phyloP scores from a whole-genome alignment of 2,888 invertebrate species.

The Caenorhabditis sinica region DNA sequence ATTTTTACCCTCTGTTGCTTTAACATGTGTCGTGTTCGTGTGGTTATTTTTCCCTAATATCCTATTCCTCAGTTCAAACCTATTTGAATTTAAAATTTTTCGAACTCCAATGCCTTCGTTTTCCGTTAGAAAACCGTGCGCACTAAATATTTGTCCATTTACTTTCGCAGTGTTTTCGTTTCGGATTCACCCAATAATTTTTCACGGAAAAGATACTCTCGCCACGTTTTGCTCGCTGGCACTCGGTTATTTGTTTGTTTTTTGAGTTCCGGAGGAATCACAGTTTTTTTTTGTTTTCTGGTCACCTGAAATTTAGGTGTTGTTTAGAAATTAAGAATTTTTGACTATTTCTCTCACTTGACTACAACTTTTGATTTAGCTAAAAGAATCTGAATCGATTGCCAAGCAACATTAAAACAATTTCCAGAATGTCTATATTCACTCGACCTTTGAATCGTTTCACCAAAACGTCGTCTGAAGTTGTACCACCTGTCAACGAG shows the following conservation, averaged over 20 bases:
- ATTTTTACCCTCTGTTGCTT: background rate
- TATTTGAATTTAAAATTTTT: background rate
- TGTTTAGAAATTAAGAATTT: background rate
- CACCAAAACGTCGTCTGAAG: conserved; percentile 13
- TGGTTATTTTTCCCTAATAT: conserved; percentile 2
- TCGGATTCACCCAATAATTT: conserved; percentile 30
- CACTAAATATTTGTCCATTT: conserved; percentile 26
- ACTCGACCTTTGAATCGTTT: conserved; percentile 51
- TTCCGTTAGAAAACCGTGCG: conserved; percentile 6
- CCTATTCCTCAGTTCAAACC: background rate
- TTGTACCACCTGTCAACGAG: conserved; percentile 9
- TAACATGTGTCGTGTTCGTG: conserved; percentile 16
- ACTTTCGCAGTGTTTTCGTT: conserved; percentile 39
- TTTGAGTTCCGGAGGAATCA: conserved; percentile 20
- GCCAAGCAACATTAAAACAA: too few species aligned
- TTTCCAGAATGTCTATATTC: conserved; percentile 43
- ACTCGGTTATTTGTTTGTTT: conserved; percentile 5
- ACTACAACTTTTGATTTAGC: too few species aligned
- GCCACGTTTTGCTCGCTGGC: background rate
- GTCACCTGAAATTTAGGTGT: background rate
- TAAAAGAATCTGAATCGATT: too few species aligned
- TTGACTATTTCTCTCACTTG: background rate
- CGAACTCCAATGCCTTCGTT: background rate
- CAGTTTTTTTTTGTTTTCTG: conserved; percentile 1
- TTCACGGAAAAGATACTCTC: conserved; percentile 29